Evolutionary conservation across 2,797 vertebrate genomes (phyloP).

Genomic region (Chromobotia macracanthus): DNA sequence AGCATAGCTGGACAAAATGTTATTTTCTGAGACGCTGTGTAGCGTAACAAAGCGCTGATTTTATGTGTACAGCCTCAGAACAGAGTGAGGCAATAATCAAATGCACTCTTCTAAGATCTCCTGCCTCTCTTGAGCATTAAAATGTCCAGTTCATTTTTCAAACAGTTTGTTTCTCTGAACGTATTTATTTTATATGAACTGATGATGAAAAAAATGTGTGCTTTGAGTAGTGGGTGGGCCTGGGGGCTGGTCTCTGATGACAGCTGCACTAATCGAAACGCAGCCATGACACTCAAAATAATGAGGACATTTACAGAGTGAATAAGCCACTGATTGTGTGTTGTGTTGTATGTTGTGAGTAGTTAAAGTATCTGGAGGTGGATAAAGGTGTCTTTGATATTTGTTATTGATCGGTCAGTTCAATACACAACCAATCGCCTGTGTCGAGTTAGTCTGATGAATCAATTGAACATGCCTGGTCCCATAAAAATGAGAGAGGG

Average conservation of each 20-base stretch:
- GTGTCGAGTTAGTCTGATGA: slow-evolving; percentile 30
- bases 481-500: not conserved
- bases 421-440: not conserved
- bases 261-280: no score
- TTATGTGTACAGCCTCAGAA: not conserved
- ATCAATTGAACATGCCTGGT: slow-evolving; percentile 15
- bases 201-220: not conserved
- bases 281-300: not conserved
- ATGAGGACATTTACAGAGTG: not conserved
- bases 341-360: slow-evolving; percentile 14
- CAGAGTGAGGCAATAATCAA: not conserved
- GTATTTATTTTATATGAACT: no score
- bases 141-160: no score
- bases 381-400: not conserved
- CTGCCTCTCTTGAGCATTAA: not conserved
- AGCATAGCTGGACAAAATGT: not conserved
- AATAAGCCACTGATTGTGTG: no score
- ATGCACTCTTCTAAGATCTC: not conserved
- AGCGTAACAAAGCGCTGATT: not conserved
- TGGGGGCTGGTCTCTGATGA: not conserved
- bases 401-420: not conserved
- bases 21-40: not conserved
- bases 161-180: no score
- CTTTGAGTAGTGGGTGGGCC: not conserved
- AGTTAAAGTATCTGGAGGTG: not conserved